Evolutionary conservation across 53 echinoderm and acorn worm species (phyloP).

Genomic region (Mesocentrotus franciscanus): DNA sequence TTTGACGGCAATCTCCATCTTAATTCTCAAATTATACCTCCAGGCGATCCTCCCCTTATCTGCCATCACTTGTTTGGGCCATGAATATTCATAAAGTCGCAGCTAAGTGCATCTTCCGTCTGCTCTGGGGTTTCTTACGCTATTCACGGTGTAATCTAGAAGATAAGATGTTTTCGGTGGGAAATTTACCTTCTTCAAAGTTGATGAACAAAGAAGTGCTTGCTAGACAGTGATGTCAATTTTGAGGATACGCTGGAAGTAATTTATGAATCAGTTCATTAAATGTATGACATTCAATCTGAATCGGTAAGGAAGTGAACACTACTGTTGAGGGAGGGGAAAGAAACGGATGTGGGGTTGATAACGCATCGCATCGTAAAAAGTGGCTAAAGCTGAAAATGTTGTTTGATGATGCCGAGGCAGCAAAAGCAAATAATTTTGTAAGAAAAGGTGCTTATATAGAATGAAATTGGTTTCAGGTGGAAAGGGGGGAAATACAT

Average conservation of each 20-base stretch:
- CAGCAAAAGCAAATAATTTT: not conserved
- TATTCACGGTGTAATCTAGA: slow-evolving; percentile 22
- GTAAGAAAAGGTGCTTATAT: not conserved
- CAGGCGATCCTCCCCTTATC: slow-evolving; percentile 8
- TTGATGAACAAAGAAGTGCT: not conserved
- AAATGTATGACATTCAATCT: not conserved
- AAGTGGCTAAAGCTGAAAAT: not conserved
- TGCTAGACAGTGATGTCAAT: not conserved
- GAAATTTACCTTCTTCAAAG: not conserved
- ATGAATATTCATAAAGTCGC: slow-evolving; percentile 17
- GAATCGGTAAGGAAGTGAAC: not conserved
- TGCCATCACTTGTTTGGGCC: not conserved
- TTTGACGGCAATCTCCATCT: slow-evolving; percentile 29
- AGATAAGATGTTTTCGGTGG: not conserved
- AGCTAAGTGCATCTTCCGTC: not conserved
- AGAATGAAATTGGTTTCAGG: not conserved
- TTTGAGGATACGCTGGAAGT: not conserved
- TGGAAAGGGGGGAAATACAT: not conserved
- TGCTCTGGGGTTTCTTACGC: not conserved
- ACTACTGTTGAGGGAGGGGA: not conserved
- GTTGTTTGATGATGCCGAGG: not conserved
- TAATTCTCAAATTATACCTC: slow-evolving; percentile 4
- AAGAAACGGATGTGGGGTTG: not conserved
- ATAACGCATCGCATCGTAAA: not conserved
- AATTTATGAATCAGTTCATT: not conserved